Conservation (phyloP, 2,888 invertebrate species). For the Ochropleura leucogaster region DNA sequence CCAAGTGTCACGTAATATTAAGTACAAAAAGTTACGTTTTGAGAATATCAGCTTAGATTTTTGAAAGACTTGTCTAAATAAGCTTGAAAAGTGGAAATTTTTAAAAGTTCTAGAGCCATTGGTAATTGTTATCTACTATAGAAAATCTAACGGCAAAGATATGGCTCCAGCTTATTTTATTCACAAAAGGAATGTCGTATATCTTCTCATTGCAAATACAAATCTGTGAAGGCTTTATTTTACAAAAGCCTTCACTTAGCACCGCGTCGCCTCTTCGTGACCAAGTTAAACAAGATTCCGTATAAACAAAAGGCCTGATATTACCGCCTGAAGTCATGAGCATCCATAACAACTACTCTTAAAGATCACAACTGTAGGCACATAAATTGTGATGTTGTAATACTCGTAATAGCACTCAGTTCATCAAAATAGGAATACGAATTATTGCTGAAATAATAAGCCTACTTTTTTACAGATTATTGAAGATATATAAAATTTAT, state of each 20-base stretch:
- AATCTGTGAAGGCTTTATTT: slow-evolving; percentile 29
- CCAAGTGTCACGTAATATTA: neutral
- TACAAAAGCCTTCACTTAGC: no score
- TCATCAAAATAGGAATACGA: neutral
- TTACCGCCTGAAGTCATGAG: slow-evolving; percentile 31
- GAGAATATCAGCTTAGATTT: neutral
- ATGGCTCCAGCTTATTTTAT: slow-evolving; percentile 3
- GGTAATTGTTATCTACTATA: neutral
- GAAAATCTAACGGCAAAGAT: neutral
- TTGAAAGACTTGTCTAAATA: neutral
- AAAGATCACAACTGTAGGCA: slow-evolving; percentile 32
- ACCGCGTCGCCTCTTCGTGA: slow-evolving; percentile 1
- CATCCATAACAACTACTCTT: slow-evolving; percentile 28
- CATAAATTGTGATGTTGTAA: slow-evolving; percentile 27
- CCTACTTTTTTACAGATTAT: no score
- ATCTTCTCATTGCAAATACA: slow-evolving; percentile 8
- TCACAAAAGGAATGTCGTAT: slow-evolving; percentile 31
- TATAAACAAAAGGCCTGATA: slow-evolving; percentile 13
- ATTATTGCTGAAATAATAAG: neutral
- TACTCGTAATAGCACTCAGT: slow-evolving; percentile 2
- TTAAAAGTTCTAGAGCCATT: neutral
- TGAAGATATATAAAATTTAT: no score
- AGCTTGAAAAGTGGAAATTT: neutral
- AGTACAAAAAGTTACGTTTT: neutral
- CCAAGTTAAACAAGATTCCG: slow-evolving; percentile 33